Percentiles rank a stretch among this genome's conserved stretches.
These are phyloP conservation scores for Ispidina picta DNA, from an alignment of 2,797 vertebrate genomes.

Conservation along the genomic window DNA sequence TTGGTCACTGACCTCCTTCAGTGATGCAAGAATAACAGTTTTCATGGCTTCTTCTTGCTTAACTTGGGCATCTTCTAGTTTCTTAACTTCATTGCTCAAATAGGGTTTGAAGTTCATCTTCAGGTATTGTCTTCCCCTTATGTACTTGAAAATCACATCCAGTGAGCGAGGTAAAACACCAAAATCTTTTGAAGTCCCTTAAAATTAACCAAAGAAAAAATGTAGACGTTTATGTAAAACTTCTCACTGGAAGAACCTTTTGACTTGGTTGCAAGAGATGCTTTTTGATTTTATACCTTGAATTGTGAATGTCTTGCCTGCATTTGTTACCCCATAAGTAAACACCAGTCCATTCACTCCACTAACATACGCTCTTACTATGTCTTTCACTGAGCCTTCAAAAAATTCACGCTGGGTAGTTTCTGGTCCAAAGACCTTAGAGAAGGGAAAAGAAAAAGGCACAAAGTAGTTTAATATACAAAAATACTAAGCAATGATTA, in stretches of 20 bases:
- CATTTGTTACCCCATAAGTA: conserved; percentile 92
- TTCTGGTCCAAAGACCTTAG: conserved; percentile 87
- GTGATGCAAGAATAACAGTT: conserved; percentile 78
- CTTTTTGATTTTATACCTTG: conserved; percentile 79
- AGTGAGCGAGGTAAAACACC: conserved; percentile 88
- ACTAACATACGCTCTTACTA: conserved; percentile 80
- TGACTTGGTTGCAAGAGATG: neutral
- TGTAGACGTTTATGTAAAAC: neutral
- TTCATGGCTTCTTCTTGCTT: conserved; percentile 84
- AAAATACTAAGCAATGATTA: neutral
- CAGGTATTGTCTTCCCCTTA: conserved; percentile 78
- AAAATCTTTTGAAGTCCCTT: conserved; percentile 85
- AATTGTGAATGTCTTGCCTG: conserved; percentile 92
- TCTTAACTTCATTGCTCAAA: conserved; percentile 82
- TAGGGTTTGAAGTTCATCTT: conserved; percentile 88
- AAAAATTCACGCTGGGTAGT: conserved; percentile 84
- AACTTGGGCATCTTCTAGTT: conserved; percentile 81
- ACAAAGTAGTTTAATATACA: neutral
- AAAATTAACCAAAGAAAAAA: neutral
- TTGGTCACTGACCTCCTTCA: conserved; percentile 83
- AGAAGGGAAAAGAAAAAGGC: neutral
- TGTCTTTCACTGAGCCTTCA: conserved; percentile 81
- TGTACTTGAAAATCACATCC: conserved; percentile 81
- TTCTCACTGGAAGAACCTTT: neutral
- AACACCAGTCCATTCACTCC: conserved; percentile 88